Conservation (phyloP, 2,888 invertebrate species). For the Tenodera sinensis region DNA sequence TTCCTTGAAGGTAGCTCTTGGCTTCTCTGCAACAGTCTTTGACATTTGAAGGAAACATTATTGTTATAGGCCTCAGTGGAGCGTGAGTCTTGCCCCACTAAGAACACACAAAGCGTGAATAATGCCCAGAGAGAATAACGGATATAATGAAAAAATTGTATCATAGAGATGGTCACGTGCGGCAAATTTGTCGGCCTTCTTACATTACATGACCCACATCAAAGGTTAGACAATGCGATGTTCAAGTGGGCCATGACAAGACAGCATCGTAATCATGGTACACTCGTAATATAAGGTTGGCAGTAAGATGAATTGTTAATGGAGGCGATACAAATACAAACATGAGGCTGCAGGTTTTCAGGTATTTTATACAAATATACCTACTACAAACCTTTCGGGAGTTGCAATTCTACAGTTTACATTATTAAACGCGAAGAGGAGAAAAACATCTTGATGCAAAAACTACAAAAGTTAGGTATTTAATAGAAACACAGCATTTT, state of each 20-base stretch:
- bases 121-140: not conserved
- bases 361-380: too few relatives aligned
- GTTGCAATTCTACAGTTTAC: too few relatives aligned
- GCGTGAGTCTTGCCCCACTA: not conserved
- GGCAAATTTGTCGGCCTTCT: not conserved
- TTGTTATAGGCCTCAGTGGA: not conserved
- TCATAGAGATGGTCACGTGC: not conserved
- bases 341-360: too few relatives aligned
- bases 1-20: too few relatives aligned
- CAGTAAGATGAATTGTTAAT: not conserved
- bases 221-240: not conserved
- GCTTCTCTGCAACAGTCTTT: not conserved
- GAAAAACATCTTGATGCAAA: too few relatives aligned
- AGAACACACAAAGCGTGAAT: not conserved
- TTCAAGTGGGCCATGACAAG: not conserved
- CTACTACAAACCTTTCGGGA: too few relatives aligned
- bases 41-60: not conserved
- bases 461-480: too few relatives aligned
- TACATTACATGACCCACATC: not conserved
- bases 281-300: not conserved
- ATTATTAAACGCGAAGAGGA: too few relatives aligned
- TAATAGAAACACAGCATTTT: too few relatives aligned
- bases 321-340: not conserved
- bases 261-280: not conserved
- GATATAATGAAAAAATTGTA: not conserved